Evolutionary conservation across 2,797 vertebrate species (phyloP).

Genomic region (Cichlasoma orientale): DNA sequence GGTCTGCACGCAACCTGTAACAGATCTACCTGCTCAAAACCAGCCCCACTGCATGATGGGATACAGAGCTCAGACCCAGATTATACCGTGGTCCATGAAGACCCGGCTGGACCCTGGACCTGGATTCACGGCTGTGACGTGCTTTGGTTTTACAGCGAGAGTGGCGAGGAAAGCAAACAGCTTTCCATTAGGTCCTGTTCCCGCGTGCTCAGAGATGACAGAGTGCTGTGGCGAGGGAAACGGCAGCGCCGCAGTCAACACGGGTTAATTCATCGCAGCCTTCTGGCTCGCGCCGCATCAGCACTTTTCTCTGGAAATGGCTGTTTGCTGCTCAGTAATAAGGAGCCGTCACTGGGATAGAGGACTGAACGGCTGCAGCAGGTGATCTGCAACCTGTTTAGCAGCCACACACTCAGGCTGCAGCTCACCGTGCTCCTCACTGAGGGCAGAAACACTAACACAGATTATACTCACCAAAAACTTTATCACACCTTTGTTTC

Average conservation of each 20-base stretch:
- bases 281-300: constrained; percentile 73
- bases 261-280: constrained; percentile 71
- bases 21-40: not conserved
- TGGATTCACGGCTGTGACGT: not conserved
- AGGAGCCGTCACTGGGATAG: constrained; percentile 49
- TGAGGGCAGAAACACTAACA: not conserved
- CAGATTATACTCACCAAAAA: too few species aligned
- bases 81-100: not conserved
- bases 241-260: constrained; percentile 46
- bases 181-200: constrained; percentile 17
- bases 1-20: not conserved
- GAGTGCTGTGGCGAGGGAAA: constrained; percentile 2
- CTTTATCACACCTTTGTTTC: too few species aligned
- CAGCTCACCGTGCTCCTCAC: not conserved
- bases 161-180: not conserved
- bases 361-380: constrained; percentile 6
- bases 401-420: not conserved
- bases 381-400: constrained; percentile 44
- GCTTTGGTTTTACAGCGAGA: not conserved
- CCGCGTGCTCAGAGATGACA: constrained; percentile 15
- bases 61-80: not conserved
- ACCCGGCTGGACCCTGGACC: not conserved
- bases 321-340: constrained; percentile 71
- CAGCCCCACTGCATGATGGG: not conserved
- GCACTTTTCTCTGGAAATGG: constrained; percentile 82